Percentiles rank a stretch among this genome's conserved stretches.
phyloP scores from a whole-genome alignment of 30 jellyfish, hydroid and myxozoan genomes.

The Hydractinia symbiolongicarpus region DNA sequence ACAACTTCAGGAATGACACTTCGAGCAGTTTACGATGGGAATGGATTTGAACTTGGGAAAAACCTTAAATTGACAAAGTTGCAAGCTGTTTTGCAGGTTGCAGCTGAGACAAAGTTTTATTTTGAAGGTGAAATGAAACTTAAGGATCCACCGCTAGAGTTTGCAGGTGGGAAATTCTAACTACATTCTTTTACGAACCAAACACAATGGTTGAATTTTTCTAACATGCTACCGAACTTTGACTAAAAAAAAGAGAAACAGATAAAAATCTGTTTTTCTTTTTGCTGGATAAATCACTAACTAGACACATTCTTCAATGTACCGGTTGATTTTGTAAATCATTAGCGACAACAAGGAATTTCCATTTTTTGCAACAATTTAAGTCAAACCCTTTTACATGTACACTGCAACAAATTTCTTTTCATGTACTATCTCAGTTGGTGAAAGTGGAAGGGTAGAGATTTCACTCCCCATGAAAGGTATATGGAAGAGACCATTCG shows the following conservation, averaged over 20 bases:
- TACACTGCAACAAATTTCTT: not conserved
- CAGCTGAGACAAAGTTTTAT: constrained; percentile 45
- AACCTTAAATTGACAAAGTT: constrained; percentile 32
- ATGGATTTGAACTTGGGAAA: constrained; percentile 48
- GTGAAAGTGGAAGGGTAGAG: constrained; percentile 62
- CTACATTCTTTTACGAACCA: too few species aligned
- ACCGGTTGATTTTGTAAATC: too few species aligned
- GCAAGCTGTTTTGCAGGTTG: constrained; percentile 45
- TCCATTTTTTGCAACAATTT: too few species aligned
- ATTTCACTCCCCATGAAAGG: constrained; percentile 66
- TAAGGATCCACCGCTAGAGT: constrained; percentile 36
- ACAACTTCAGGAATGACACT: constrained; percentile 51
- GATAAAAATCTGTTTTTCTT: too few species aligned
- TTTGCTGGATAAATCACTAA: too few species aligned
- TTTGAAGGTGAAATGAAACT: constrained; percentile 42
- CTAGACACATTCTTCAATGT: too few species aligned
- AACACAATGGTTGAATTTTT: too few species aligned
- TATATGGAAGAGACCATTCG: constrained; percentile 71
- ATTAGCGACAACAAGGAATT: too few species aligned
- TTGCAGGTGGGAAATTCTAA: constrained; percentile 36
- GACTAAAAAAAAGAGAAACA: too few species aligned
- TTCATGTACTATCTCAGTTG: constrained; percentile 53
- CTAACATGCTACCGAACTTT: too few species aligned
- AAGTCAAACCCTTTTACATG: too few species aligned
- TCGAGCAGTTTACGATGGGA: constrained; percentile 56